phyloP scores from a whole-genome alignment of 2,113 vertebrate genomes.

The Notothenia rossii region DNA sequence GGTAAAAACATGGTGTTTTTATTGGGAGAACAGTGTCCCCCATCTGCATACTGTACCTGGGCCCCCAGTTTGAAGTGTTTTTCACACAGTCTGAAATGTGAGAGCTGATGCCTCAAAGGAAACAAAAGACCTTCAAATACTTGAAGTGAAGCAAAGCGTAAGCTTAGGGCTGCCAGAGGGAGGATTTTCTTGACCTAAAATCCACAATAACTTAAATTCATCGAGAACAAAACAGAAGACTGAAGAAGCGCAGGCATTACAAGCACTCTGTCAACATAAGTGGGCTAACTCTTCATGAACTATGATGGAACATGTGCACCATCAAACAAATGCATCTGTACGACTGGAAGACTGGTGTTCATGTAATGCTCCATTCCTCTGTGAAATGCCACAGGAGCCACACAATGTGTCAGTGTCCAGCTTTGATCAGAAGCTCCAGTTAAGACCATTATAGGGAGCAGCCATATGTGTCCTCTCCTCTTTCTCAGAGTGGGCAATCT shows the following conservation, averaged over 20 bases:
- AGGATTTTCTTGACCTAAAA: conserved; percentile 19
- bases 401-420: conserved; percentile 44
- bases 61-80: conserved; percentile 9
- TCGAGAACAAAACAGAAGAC: conserved; percentile 15
- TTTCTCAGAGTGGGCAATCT: conserved; percentile 60
- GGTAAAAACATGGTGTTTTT: too few species aligned
- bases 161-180: conserved; percentile 20
- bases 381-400: conserved; percentile 37
- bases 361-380: conserved; percentile 62
- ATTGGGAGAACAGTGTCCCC: not conserved
- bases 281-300: not conserved
- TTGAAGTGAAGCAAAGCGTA: conserved; percentile 30
- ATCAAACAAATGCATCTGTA: conserved; percentile 11
- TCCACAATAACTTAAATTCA: conserved; percentile 10
- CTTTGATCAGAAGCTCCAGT: conserved; percentile 68
- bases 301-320: conserved; percentile 12
- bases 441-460: conserved; percentile 59
- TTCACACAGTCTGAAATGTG: conserved; percentile 16
- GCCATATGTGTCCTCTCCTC: conserved; percentile 64
- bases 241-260: conserved; percentile 11
- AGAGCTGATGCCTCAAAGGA: conserved; percentile 8
- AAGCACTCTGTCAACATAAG: conserved; percentile 23
- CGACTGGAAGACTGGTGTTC: conserved; percentile 34
- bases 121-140: conserved; percentile 40
- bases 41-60: not conserved